Evolutionary conservation across 2,113 vertebrate species (phyloP).

Genomic region (Lepisosteus oculatus): DNA sequence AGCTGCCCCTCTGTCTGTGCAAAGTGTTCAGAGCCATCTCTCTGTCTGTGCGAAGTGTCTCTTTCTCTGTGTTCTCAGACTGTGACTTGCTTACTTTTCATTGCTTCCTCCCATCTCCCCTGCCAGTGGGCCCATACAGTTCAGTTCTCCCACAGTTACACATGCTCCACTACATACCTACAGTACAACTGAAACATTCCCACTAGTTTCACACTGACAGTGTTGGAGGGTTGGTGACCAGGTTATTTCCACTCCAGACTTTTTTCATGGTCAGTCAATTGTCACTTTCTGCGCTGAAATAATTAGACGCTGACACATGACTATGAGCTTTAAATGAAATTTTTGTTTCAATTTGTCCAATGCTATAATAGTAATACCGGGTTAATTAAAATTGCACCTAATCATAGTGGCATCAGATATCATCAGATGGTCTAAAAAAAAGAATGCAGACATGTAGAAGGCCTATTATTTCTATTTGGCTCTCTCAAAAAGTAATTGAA

Average conservation of each 20-base stretch:
- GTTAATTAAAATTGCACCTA: neutral
- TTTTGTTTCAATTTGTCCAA: neutral
- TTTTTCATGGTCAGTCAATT: neutral
- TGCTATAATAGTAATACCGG: neutral
- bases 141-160: neutral
- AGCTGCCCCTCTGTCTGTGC: too few relatives aligned
- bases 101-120: slow-evolving; percentile 18
- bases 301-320: too few relatives aligned
- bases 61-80: neutral
- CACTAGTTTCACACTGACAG: slow-evolving; percentile 25
- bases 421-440: too few relatives aligned
- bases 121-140: slow-evolving; percentile 17
- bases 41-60: slow-evolving; percentile 6
- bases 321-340: too few relatives aligned
- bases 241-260: slow-evolving; percentile 16
- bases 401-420: too few relatives aligned
- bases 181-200: slow-evolving; percentile 3
- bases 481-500: too few relatives aligned
- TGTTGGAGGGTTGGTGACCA: slow-evolving; percentile 26
- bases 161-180: neutral
- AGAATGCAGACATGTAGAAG: too few relatives aligned
- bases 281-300: too few relatives aligned
- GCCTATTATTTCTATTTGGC: too few relatives aligned
- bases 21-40: neutral
- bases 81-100: neutral